Conservation (phyloP, 2,888 invertebrate genomes). For the Tipula helvola region DNA sequence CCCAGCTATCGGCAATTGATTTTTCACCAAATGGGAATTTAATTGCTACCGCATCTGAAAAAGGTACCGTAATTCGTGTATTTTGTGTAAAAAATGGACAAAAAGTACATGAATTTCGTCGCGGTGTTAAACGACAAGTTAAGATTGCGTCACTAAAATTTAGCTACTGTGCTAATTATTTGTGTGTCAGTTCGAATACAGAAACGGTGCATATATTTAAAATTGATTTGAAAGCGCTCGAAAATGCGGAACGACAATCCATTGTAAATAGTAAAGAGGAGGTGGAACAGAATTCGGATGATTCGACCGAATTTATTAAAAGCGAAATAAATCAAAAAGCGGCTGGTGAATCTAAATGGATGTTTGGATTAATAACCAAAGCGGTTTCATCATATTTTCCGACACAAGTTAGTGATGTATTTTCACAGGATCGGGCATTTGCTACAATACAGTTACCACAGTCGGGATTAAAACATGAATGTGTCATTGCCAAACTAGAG, state of each 20-base stretch:
- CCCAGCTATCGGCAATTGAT: conserved; percentile 30
- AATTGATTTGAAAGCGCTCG: conserved; percentile 28
- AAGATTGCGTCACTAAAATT: conserved; percentile 33
- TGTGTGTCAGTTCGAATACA: conserved; percentile 34
- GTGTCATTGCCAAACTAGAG: conserved; percentile 29
- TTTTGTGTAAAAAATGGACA: conserved; percentile 35
- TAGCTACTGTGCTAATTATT: conserved; percentile 28
- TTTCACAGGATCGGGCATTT: conserved; percentile 34
- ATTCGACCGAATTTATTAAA: neutral
- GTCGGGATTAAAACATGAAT: conserved; percentile 31
- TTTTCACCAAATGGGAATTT: conserved; percentile 32
- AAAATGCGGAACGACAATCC: conserved; percentile 25
- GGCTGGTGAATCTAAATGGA: conserved; percentile 22
- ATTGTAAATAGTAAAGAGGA: conserved; percentile 13
- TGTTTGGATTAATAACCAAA: conserved; percentile 27
- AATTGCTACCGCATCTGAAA: conserved; percentile 34
- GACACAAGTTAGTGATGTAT: conserved; percentile 32
- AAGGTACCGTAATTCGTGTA: conserved; percentile 36
- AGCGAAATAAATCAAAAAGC: conserved; percentile 6
- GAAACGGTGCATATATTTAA: conserved; percentile 35
- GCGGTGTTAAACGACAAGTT: conserved; percentile 34
- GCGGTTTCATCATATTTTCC: conserved; percentile 33
- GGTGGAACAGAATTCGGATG: conserved; percentile 11
- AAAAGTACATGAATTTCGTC: conserved; percentile 33
- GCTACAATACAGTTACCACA: conserved; percentile 31